Evolutionary conservation across 2,113 vertebrate genomes (phyloP).

Genomic region (Axis porcinus): DNA sequence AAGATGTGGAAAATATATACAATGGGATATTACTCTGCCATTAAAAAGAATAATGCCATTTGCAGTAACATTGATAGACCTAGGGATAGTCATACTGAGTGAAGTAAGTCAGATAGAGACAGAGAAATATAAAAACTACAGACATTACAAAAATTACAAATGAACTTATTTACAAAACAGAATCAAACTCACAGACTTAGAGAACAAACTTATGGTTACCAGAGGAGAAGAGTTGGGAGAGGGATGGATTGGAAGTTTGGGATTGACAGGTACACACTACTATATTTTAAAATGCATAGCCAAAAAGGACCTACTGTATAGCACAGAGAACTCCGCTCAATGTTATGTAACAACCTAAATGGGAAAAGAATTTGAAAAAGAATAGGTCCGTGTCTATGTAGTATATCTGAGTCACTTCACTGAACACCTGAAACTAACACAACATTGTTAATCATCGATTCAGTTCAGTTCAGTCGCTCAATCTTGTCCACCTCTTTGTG

Average conservation of each 20-base stretch:
- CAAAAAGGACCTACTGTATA: background rate
- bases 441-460: background rate
- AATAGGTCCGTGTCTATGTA: background rate
- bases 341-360: background rate
- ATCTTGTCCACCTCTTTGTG: background rate
- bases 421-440: background rate
- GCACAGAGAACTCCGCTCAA: background rate
- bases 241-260: background rate
- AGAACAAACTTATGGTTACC: background rate
- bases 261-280: background rate
- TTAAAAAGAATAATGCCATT: background rate
- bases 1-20: background rate
- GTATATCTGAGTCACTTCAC: background rate
- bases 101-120: background rate
- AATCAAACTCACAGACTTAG: background rate
- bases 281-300: background rate
- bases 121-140: background rate
- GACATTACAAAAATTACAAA: background rate
- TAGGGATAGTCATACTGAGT: background rate
- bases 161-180: background rate
- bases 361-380: background rate
- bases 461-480: background rate
- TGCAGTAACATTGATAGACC: background rate
- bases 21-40: background rate
- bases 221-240: background rate